Base-by-base conservation (phyloP, 2,797 vertebrate genomes). In the Botia kubotai region DNA sequence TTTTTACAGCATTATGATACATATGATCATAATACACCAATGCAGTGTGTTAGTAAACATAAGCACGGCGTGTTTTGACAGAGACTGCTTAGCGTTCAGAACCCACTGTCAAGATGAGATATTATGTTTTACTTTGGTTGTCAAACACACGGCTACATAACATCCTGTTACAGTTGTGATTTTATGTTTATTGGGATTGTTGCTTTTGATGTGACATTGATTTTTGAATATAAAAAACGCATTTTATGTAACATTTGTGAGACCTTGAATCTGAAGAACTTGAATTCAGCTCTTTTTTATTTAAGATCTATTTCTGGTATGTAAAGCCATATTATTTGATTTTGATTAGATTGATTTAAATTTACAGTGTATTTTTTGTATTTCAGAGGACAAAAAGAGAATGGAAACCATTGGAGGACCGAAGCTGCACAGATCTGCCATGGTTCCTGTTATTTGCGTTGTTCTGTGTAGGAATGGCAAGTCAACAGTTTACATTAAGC, bases 381-480 rank as follows among this genome's bases (percentile, higher is more conserved):
- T 83, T 62, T 69, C 90, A 98, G 98, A 96, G 95, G 92, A 96
- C 96, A 90, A 97, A 97, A 91, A 91, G 98, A 94, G 97, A 99
- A 89, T 99, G 97, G 98, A 97, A 96, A 90, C 98, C 97, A 19
- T 89, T 99, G 89, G 97, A 98, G 91, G 96, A 98, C 83, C 96
- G 96, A 90, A 97, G 96, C 92, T 99, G 97, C 90, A 99, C 98
- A 62, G 98, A 99, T 89, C 92, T 98, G 85, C 96, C 97, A 53
- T 99, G 98, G 98, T 94, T 99, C 81, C 92, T 99, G 70, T 93
- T 99, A 73, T 98, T 99, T 83, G 89, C 96, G 57, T 89, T 98
- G 63, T 99, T 99, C 93, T 98, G 96, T 69, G 17, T 97, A 84
- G 98, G 98, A 91, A 99, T 99, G 97, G 98, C 99, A 92, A 96